Base-by-base conservation (phyloP, 2,888 invertebrate genomes). In the Boloria euphrosyne region DNA sequence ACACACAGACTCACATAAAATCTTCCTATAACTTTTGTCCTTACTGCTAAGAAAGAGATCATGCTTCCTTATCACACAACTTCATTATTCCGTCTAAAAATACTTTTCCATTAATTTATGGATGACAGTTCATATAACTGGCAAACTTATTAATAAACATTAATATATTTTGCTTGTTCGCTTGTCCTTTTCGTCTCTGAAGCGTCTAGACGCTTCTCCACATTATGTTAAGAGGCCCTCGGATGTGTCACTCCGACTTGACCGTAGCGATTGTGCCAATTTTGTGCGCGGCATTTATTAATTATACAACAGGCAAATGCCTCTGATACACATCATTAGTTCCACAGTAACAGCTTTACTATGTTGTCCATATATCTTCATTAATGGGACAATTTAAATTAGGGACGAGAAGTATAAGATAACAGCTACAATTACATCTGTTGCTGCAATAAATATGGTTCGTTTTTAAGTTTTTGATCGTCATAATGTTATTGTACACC, bases 151-250 rank as follows among this genome's bases (percentile, higher is more conserved):
- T 7, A 38, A 38, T 46, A 27, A 57, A 46, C 46, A 47, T 46
- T 57, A 57, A 57, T 57, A 57, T 46, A 46, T 57, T 57, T 57
- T 46, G 57, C 47, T 46, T 58, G 53, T 59, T 55, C 59, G 54
- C 54, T 60, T 66, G 54, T 62, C 60, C 50, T 62, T 61, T 55
- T 59, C 47, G 70, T 70, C 70, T 70, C 55, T 65, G 62, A 62
- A 27, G 31, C 60, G 70, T 70, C 70, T 70, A 70, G 70, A 70
- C 70, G 62, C n/a, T 51, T 62, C 62, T 65, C 47, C 67, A 65
- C 31, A 38, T 38, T 55, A 65, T 62, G 62, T 65, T 67, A 51
- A 67, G 57, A 58, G 54, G 65, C 55, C 65, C 65, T 65, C 62
- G 47, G 49, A 62, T 70, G 62, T 70, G 62, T 70, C 65, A 62